Evolutionary conservation across 1,140 invertebrate genomes (phyloP), one percentile per base, ranked within the genome.

Genomic region (Tetragonula clypearis): DNA sequence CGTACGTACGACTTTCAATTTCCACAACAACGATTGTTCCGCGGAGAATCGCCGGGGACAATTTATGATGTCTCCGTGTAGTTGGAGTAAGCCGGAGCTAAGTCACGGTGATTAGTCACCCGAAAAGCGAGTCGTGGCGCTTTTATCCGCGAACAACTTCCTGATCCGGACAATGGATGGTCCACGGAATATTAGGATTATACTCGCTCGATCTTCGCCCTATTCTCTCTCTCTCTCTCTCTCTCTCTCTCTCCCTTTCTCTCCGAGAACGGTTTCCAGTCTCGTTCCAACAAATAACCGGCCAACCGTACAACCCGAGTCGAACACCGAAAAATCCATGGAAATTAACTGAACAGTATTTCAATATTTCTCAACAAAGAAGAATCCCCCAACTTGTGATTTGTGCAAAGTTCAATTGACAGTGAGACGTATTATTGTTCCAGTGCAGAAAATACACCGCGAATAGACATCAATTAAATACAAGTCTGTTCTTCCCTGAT

Each of bases 131-230:
- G 75, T 58, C 55, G 49, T 55, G 65, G 71, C 65, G 76, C 56
- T 85, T 85, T 87, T 87, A 84, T 87, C 81, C 68, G 75, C 62
- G 80, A 88, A 79, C 62, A 87, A 87, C 69, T 87, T 68, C 79
- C 72, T 79, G 74, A 78, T 86, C 56, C 75, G 30, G 23, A 78
- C 79, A 83, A 87, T 83, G 75, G 76, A 87, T 83, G 79, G 71
- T 49, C 68, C 69, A 30, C 15, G 79, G 81, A 88, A 75, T 88
- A 83, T 88, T 77, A 88, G 80, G 69, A 84, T 88, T 84, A 88
- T 62, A 68, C 62, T 68, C 21, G 56, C 62, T 69, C 76, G 75
- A 84, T 84, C 76, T 84, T 79, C 76, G 66, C 66, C 35, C n/a
- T 62, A 14, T 23, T 62, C 60, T n/a, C 11, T 62, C 11, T 49